phyloP scores from a whole-genome alignment of 2,797 vertebrate genomes.

The Dermochelys coriacea region DNA sequence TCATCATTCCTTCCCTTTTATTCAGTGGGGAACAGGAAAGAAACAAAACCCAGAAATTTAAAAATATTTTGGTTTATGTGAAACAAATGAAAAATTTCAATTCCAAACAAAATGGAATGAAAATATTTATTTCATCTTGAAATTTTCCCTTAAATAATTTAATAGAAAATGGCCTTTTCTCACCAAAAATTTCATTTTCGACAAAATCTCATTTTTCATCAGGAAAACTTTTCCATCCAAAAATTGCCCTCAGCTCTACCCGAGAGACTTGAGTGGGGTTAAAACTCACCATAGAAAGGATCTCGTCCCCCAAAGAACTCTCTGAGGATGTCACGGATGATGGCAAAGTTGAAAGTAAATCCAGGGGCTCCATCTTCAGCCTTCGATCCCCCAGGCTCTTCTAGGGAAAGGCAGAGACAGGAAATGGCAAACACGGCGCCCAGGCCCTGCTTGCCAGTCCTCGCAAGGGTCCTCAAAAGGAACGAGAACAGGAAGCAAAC shows the following conservation, averaged over 20 bases:
- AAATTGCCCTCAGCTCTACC: background rate
- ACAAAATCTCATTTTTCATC: background rate
- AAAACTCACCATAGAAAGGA: constrained; percentile 81
- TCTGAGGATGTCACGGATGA: constrained; percentile 93
- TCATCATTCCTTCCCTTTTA: background rate
- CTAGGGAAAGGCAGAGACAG: background rate
- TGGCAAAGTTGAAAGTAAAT: constrained; percentile 95
- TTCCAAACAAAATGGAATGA: too few species aligned
- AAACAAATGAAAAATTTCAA: background rate
- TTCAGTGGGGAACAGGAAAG: background rate
- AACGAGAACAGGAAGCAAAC: background rate
- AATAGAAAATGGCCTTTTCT: background rate
- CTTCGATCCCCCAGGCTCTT: constrained; percentile 82
- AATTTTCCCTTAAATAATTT: background rate
- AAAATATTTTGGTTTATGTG: background rate
- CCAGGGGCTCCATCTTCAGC: constrained; percentile 77
- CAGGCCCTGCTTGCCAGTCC: background rate
- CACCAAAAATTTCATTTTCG: background rate
- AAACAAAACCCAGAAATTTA: background rate
- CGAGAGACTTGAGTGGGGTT: background rate
- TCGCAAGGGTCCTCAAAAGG: background rate
- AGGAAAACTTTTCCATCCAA: background rate
- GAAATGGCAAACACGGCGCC: too few species aligned
- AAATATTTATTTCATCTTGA: too few species aligned
- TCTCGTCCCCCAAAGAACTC: constrained; percentile 95